Conservation (phyloP, 1,140 invertebrate species). For the Drosophila tropicalis region DNA sequence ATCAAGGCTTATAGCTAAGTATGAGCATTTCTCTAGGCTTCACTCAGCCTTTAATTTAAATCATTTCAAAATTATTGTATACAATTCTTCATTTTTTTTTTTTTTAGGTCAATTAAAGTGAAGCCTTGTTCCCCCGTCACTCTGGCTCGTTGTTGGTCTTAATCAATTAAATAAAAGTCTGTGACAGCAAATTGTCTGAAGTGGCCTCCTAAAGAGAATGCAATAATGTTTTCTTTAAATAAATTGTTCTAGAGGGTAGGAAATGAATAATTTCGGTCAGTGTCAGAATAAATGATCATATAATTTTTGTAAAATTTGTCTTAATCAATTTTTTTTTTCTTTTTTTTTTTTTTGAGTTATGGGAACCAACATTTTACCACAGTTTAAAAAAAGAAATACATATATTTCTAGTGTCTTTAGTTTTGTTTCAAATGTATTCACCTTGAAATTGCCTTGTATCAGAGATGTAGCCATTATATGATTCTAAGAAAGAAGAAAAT, state of each 20-base stretch:
- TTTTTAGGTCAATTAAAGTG: conserved; percentile 73
- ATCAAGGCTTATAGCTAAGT: conserved; percentile 21
- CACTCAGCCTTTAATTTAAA: conserved; percentile 47
- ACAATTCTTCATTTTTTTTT: conserved; percentile 10
- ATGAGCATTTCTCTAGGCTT: conserved; percentile 19
- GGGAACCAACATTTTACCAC: conserved; percentile 31
- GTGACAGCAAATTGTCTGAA: conserved; percentile 70
- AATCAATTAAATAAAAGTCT: conserved; percentile 69
- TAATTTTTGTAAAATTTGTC: conserved; percentile 65
- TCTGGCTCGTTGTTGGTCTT: conserved; percentile 39
- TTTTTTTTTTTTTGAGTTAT: conserved; percentile 27
- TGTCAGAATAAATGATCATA: conserved; percentile 40
- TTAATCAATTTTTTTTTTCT: conserved; percentile 47
- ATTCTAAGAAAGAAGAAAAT: too few species aligned
- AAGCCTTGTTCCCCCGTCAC: conserved; percentile 36
- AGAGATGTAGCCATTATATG: too few species aligned
- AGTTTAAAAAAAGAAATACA: too few species aligned
- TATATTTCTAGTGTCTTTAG: too few species aligned
- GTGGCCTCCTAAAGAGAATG: conserved; percentile 33
- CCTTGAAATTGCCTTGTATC: too few species aligned
- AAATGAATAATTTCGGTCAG: conserved; percentile 70
- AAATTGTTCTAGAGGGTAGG: conserved; percentile 48
- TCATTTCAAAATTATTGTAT: conserved; percentile 30
- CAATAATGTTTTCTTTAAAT: conserved; percentile 26
- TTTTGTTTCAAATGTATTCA: too few species aligned